A percentile compares a stretch with the other conserved stretches of the same genome.
Evolutionary conservation across 2,113 vertebrate genomes (phyloP).

Genomic region (Peromyscus californicus): DNA sequence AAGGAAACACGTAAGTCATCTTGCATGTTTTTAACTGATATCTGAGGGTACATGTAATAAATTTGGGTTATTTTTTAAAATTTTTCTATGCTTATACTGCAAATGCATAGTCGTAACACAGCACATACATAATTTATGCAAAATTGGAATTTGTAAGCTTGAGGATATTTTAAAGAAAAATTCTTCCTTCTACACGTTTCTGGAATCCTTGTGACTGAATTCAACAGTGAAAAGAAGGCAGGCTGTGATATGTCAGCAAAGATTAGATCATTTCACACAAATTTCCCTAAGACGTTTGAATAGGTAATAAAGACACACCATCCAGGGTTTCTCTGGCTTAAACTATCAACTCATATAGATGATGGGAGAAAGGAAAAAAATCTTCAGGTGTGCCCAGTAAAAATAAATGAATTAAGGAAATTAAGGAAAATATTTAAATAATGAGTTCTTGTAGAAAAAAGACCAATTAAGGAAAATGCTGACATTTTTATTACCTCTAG

Average conservation of each 20-base stretch:
- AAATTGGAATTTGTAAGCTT: background rate
- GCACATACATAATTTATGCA: background rate
- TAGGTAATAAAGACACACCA: background rate
- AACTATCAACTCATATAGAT: background rate
- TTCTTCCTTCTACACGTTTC: background rate
- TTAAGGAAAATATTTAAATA: conserved; percentile 24
- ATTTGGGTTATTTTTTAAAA: background rate
- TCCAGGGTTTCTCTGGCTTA: background rate
- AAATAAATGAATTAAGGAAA: background rate
- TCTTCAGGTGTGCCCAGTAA: background rate
- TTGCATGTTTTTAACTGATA: background rate
- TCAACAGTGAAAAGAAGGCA: background rate
- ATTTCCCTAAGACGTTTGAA: background rate
- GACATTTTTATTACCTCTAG: conserved; percentile 38
- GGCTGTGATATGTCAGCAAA: background rate
- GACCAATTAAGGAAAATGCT: conserved; percentile 1
- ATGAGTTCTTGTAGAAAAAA: conserved; percentile 14
- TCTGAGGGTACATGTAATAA: background rate
- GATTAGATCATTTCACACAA: background rate
- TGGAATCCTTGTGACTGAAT: background rate
- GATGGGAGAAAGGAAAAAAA: background rate
- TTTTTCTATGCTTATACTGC: background rate
- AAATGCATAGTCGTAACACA: background rate
- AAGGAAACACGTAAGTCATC: background rate
- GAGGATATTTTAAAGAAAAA: background rate